Evolutionary conservation across 2,113 vertebrate species (phyloP).

Genomic region (Isurus oxyrinchus): DNA sequence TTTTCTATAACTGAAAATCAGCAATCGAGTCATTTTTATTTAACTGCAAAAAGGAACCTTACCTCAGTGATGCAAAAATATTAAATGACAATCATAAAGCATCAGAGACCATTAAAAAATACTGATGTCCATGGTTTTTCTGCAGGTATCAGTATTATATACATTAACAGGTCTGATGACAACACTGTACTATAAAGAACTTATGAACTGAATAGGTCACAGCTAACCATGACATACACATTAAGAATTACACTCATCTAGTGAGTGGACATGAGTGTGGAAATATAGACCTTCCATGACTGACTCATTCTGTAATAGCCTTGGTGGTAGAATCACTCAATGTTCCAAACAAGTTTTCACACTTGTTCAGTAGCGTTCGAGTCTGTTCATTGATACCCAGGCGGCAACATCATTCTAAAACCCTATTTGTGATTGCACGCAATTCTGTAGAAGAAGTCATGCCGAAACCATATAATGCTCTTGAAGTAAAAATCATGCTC

Average conservation of each 20-base stretch:
- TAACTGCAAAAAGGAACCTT: not conserved
- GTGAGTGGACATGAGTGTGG: not conserved
- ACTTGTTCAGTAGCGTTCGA: not conserved
- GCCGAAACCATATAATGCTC: not conserved
- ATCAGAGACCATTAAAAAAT: not conserved
- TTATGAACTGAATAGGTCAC: not conserved
- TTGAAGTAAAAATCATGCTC: not conserved
- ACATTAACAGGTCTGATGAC: not conserved
- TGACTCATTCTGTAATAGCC: not conserved
- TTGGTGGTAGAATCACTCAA: not conserved
- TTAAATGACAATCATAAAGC: not conserved
- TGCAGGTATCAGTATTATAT: not conserved
- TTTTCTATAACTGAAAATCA: not conserved
- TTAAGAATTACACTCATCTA: conserved; percentile 1
- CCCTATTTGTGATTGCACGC: not conserved
- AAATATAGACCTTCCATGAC: not conserved
- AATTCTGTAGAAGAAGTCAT: not conserved
- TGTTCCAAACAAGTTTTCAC: not conserved
- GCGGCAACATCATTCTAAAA: not conserved
- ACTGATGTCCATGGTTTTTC: not conserved
- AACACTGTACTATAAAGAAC: not conserved
- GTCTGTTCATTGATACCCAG: not conserved
- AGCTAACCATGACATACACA: not conserved
- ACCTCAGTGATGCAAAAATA: not conserved
- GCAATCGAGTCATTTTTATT: not conserved